Base-by-base conservation (phyloP, 2,888 invertebrate species). In the Tinea trinotella region DNA sequence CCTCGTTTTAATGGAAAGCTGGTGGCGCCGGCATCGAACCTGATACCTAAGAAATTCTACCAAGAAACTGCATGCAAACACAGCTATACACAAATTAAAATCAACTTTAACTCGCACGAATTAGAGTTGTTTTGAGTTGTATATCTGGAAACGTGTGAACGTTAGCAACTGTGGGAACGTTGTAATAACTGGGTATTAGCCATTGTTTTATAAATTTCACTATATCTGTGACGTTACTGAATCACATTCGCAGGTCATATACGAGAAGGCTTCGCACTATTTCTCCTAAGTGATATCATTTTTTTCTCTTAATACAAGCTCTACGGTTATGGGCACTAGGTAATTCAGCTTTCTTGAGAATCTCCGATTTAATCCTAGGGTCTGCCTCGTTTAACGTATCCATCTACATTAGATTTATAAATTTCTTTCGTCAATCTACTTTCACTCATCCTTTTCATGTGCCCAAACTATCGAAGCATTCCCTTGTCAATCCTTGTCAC, bases 11-110 rank as follows among this genome's bases (percentile, higher is more conserved):
- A 40, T 40, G 40, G 40, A 40, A 15, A 40, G 40, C 13, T 15
- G 40, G 40, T 40, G 15, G 40, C 40, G 40, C 40, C 40, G 40
- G 40, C 15, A 30, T 10, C 30, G 40, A 40, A 40, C 40, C 40
- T n/a, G 40, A 40, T 15, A 40, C 40, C 40, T 13, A 40, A 40
- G 40, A 40, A 40, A 40, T 40, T 40, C 13, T 40, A 40, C 40
- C 40, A 40, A 40, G 40, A 40, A 40, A 40, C 40, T 40, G 2
- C 2, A 40, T 4, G 1, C 40, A 40, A 7, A 40, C 40, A 2
- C 13, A 7, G 30, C 30, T 30, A 30, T 30, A 30, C 30, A 30
- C 7, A 1, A 1, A 30, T 30, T 30, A 2, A 30, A 30, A 30
- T 30, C 9, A 30, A 7, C 30, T 7, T 30, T 10, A 10, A 7